Percentiles rank a stretch among this genome's conserved stretches.
phyloP scores from a whole-genome alignment of 2,113 vertebrate species.

The Noturus placidus region DNA sequence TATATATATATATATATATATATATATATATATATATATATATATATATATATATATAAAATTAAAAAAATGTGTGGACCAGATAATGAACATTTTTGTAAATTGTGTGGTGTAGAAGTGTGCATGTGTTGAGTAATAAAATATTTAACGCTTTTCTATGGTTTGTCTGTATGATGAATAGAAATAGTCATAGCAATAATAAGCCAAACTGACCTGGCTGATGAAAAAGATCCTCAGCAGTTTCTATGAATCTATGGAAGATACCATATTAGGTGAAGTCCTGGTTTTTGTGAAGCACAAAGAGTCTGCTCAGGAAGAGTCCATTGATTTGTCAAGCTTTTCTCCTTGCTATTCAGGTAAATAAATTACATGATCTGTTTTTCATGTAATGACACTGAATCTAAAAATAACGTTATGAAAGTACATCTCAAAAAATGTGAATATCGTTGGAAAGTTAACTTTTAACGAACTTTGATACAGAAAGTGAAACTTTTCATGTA shows the following conservation, averaged over 20 bases:
- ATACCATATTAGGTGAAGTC: background rate
- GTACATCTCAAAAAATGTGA: too few species aligned
- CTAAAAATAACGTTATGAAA: background rate
- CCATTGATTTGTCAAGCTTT: background rate
- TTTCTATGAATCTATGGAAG: background rate
- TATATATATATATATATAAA: too few species aligned
- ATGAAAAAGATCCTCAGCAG: background rate
- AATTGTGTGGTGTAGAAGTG: background rate
- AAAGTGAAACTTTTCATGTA: too few species aligned
- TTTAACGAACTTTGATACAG: too few species aligned
- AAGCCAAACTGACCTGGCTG: background rate
- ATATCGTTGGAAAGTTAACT: too few species aligned
- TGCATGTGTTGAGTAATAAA: background rate
- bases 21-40: too few species aligned
- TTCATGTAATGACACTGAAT: background rate
- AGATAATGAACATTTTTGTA: slow-evolving; percentile 1
- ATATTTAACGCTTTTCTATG: background rate
- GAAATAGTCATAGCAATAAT: background rate
- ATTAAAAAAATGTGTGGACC: too few species aligned
- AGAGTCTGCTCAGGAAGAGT: background rate
- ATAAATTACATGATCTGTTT: background rate
- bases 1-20: background rate
- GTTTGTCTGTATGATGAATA: background rate
- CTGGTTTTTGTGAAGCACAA: background rate
- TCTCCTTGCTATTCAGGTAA: background rate